A percentile compares a stretch with the other conserved stretches of the same genome.
These are phyloP conservation scores for Herpetotheres cachinnans DNA, from an alignment of 2,113 vertebrate genomes.

Conservation along the genomic window DNA sequence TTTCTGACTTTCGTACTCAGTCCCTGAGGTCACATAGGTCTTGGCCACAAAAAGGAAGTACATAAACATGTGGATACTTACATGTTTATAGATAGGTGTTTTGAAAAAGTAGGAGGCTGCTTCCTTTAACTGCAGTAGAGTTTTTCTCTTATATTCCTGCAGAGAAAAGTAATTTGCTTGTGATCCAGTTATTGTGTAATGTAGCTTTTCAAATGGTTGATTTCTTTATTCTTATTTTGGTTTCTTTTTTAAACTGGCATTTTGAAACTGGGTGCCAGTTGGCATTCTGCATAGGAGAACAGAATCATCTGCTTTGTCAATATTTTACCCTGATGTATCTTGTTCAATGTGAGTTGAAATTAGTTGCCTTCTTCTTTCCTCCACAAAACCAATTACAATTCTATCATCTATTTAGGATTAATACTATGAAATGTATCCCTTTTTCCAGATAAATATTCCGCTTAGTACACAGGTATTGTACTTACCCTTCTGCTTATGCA, in stretches of 20 bases:
- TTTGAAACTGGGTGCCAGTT: conserved; percentile 45
- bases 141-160: not conserved
- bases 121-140: not conserved
- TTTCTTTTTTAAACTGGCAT: conserved; percentile 2
- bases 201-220: not conserved
- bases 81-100: rapidly evolving
- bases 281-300: conserved; percentile 47
- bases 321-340: conserved; percentile 67
- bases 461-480: not conserved
- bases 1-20: not conserved
- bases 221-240: not conserved
- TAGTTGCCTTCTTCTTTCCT: conserved; percentile 57
- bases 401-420: conserved; percentile 21
- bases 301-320: conserved; percentile 51
- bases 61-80: rapidly evolving
- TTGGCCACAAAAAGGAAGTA: not conserved
- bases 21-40: not conserved
- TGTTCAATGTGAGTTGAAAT: conserved; percentile 61
- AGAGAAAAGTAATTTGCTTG: not conserved
- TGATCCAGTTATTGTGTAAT: not conserved
- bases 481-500: not conserved
- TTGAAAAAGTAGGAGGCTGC: not conserved
- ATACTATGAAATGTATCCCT: not conserved
- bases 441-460: not conserved
- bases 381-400: conserved; percentile 20